Percentiles rank a stretch among this genome's conserved stretches.
Conservation (phyloP, 2,888 invertebrate species). For the Catocala fraxini region DNA sequence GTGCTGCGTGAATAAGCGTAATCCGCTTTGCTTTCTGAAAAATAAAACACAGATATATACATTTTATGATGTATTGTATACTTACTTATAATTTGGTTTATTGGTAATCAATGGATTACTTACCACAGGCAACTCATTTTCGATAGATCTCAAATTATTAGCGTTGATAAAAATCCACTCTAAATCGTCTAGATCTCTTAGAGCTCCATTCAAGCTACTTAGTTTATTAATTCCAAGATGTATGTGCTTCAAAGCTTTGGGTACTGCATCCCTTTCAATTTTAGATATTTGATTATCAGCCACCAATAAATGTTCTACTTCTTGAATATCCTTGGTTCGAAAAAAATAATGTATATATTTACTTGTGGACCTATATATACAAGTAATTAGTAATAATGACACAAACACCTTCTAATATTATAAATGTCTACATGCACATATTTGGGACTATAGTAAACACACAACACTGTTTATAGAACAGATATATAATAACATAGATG, state of each 20-base stretch:
- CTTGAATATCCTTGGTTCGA: conserved; percentile 75
- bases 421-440: conserved; percentile 22
- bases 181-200: conserved; percentile 91
- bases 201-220: conserved; percentile 91
- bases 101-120: conserved; percentile 55
- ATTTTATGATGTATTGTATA: background rate
- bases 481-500: conserved; percentile 43
- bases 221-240: conserved; percentile 93
- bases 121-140: conserved; percentile 91
- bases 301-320: conserved; percentile 90
- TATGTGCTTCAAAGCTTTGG: conserved; percentile 89
- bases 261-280: conserved; percentile 91
- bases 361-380: background rate
- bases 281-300: conserved; percentile 92
- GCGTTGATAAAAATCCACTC: conserved; percentile 93
- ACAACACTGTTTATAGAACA: conserved; percentile 43
- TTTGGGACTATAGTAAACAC: conserved; percentile 41
- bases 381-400: background rate
- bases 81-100: background rate
- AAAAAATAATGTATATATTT: background rate
- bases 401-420: conserved; percentile 8
- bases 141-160: conserved; percentile 91
- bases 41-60: conserved; percentile 1
- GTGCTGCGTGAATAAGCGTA: conserved; percentile 91
- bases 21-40: conserved; percentile 89